Evolutionary conservation across 1,140 invertebrate genomes (phyloP), one percentile per base, ranked within the genome.

Genomic region (Orius insidiosus): DNA sequence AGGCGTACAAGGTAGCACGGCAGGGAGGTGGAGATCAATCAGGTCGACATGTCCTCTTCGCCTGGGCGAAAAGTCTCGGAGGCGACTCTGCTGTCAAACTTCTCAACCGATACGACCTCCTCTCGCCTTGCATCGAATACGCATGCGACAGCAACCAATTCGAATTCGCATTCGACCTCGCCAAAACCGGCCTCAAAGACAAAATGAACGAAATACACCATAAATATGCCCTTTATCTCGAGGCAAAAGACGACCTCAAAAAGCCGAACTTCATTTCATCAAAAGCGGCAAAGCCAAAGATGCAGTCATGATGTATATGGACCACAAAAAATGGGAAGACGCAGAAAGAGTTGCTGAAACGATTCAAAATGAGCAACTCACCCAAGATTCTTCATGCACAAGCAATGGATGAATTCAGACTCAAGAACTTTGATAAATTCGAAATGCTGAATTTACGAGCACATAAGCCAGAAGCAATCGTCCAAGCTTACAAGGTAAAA

Each of bases 231-330:
- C n/a, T 87, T 68, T 76, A 76, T 6, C 62, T 94, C 32, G 89
- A 95, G 63, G 87, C 92, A 59, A 83, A 89, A 55, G 85, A 84
- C 1, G 76, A 83, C 54, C 92, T 87, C 40, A 64, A 72, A 7
- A 84, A 51, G 95, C 95, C 6, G 92, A 96, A 63, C 72, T 74
- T 11, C 81, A 93, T 54, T 98, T 93, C 63, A 69, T 97, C 1
- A 72, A 82, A 47, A 90, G 89, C 2, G 75, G 71, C 8, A 92
- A 89, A 57, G 78, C 89, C 0, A 85, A 84, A 58, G 92, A 97
- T 63, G 93, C 93, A 4, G 83, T 98, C 2, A 71, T 90, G 16
- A 97, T 98, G 92, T 92, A 94, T 64, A 78, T 93, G 1, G 80
- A 90, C 55, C 78, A 75, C 11, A 78, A 82, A 19, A 77, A 92